Percentiles rank a stretch among this genome's conserved stretches.
Evolutionary conservation across 2,888 invertebrate species (phyloP).

Genomic region (Abrostola tripartita): DNA sequence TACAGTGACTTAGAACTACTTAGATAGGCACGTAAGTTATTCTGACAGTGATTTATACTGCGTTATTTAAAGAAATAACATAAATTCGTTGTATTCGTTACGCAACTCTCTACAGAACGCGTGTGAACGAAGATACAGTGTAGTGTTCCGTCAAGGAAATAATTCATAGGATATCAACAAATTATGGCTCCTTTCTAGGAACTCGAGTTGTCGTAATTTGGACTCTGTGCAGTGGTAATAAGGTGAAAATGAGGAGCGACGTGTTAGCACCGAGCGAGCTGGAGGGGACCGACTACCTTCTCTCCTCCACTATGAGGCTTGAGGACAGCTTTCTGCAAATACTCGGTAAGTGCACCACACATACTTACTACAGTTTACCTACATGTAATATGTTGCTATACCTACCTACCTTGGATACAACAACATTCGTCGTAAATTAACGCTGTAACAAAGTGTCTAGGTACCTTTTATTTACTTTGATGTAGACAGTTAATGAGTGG

Average conservation of each 20-base stretch:
- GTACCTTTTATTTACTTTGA: neutral
- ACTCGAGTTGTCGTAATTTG: constrained; percentile 56
- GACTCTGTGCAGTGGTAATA: constrained; percentile 62
- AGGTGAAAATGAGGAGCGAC: constrained; percentile 84
- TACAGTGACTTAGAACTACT: constrained; percentile 35
- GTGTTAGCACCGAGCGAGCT: constrained; percentile 87
- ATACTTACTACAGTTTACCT: neutral
- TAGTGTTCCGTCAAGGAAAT: constrained; percentile 53
- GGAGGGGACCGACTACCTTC: constrained; percentile 89
- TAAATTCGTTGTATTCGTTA: constrained; percentile 31
- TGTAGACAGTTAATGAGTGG: neutral
- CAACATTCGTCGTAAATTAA: constrained; percentile 6
- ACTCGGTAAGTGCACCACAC: constrained; percentile 84
- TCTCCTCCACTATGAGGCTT: constrained; percentile 89
- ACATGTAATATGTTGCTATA: too few species aligned
- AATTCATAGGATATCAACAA: constrained; percentile 53
- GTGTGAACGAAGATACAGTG: constrained; percentile 56
- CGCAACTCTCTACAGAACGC: constrained; percentile 41
- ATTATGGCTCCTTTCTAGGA: constrained; percentile 58
- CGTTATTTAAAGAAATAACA: constrained; percentile 22
- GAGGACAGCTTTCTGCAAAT: constrained; percentile 90
- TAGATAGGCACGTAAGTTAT: constrained; percentile 6
- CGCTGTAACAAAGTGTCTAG: neutral
- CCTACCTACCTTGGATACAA: constrained; percentile 5
- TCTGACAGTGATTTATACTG: constrained; percentile 38